A percentile compares a stretch with the other conserved stretches of the same genome.
Conservation (phyloP, 2,113 vertebrate genomes). For the Antechinus stuartii region DNA sequence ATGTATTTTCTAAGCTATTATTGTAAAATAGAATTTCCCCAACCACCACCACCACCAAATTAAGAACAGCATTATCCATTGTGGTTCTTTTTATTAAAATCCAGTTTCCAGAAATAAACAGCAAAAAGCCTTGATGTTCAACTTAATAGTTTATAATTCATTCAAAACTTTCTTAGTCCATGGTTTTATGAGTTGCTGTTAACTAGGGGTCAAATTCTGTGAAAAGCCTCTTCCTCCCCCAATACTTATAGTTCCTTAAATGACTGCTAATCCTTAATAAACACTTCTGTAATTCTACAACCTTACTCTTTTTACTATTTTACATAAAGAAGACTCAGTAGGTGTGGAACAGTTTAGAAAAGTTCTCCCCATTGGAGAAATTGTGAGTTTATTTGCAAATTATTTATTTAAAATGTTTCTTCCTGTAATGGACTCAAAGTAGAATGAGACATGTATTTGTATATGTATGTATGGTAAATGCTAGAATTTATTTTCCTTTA, state of each 20-base stretch:
- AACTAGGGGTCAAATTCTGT: background rate
- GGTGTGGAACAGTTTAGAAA: background rate
- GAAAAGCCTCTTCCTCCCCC: background rate
- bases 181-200: background rate
- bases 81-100: background rate
- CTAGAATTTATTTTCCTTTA: background rate
- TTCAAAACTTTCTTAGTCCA: background rate
- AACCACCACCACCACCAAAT: background rate
- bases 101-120: background rate
- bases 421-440: background rate
- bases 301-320: background rate
- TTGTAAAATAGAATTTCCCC: background rate
- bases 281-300: background rate
- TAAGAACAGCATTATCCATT: background rate
- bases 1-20: background rate
- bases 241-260: background rate
- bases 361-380: background rate
- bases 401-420: background rate
- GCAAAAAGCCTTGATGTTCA: background rate
- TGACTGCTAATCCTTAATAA: background rate
- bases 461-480: background rate
- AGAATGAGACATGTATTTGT: background rate
- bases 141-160: background rate
- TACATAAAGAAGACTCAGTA: background rate
- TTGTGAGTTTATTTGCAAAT: background rate